Base-by-base conservation (phyloP, 2,888 invertebrate genomes). In the Argyresthia goedartella region DNA sequence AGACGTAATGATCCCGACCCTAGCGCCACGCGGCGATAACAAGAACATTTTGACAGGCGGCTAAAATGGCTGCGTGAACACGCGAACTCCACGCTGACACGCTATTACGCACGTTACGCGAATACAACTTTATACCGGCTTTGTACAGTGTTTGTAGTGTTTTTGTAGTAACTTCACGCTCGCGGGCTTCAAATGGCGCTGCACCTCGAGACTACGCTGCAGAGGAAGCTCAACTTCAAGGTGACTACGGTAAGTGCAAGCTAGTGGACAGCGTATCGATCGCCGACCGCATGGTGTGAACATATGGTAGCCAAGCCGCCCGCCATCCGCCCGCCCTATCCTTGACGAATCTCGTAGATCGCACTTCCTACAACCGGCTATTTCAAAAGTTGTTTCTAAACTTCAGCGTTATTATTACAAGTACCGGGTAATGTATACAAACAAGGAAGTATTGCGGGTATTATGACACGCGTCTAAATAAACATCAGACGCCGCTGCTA, bases 241-340 rank as follows among this genome's bases (percentile, higher is more conserved):
- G 80, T 86, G 81, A 84, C 77, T 73, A 81, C 84, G 86, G 86
- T 86, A 71, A 85, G 86, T 86, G 84, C 81, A 84, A 59, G 69
- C 64, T 71, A 67, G 71, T 25, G 69, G 69, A 65, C 63, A 60
- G 66, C 65, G 60, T 80, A 85, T 82, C 85, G 84, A 85, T 84
- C 81, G 72, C 56, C 52, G 60, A 60, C 77, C 81, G 71, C 81
- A 76, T 81, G 81, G 73, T 71, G 25, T 42, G 66, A 82, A 80
- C 86, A 84, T 84, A 84, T 86, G 86, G 71, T 79, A 62, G 69
- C 60, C 56, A 34, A 15, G 62, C 75, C 73, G 53, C 45, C 48
- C 49, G 25, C 41, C 39, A 36, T 8, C 48, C 11, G 9, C 9
- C 8, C 25, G 36, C 14, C 15, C 13, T 34, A 15, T 35, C 48